Percentiles rank a stretch among this genome's conserved stretches.
Evolutionary conservation across 2,113 vertebrate genomes (phyloP).

Genomic region (Lepisosteus oculatus): DNA sequence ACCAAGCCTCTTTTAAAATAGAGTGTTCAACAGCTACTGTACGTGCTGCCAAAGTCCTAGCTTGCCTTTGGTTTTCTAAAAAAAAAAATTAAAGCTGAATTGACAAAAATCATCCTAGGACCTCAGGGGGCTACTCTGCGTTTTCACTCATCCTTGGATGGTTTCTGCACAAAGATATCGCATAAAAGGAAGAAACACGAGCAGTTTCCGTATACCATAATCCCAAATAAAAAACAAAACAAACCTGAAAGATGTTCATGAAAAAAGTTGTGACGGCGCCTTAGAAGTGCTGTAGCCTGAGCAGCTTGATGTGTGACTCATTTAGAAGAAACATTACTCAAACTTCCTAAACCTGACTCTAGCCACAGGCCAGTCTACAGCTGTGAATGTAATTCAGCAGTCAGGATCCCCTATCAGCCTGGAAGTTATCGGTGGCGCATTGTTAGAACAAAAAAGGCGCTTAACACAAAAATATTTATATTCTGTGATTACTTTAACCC

Average conservation of each 20-base stretch:
- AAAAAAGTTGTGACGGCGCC: no score
- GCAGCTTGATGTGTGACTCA: not conserved
- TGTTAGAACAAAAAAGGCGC: no score
- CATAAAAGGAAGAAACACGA: no score
- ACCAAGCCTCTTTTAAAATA: slow-evolving; percentile 33
- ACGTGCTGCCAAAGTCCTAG: not conserved
- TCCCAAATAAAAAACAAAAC: no score
- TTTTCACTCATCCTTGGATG: no score
- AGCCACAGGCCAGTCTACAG: not conserved
- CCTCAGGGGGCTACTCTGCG: no score
- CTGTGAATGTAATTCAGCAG: not conserved
- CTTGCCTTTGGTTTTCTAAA: slow-evolving; percentile 23
- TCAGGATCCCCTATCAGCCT: not conserved
- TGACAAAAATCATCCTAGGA: not conserved
- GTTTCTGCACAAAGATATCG: no score
- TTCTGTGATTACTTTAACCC: no score
- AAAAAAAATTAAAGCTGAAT: slow-evolving; percentile 21
- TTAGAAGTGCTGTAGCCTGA: no score
- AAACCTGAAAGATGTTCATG: no score
- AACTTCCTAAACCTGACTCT: not conserved
- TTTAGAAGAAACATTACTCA: slow-evolving; percentile 20
- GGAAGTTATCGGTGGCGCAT: not conserved
- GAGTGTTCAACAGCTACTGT: not conserved
- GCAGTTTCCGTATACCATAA: no score
- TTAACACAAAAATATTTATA: no score